Base-by-base conservation (phyloP, 92 coral and sea anemone species). In the Porites evermanni region DNA sequence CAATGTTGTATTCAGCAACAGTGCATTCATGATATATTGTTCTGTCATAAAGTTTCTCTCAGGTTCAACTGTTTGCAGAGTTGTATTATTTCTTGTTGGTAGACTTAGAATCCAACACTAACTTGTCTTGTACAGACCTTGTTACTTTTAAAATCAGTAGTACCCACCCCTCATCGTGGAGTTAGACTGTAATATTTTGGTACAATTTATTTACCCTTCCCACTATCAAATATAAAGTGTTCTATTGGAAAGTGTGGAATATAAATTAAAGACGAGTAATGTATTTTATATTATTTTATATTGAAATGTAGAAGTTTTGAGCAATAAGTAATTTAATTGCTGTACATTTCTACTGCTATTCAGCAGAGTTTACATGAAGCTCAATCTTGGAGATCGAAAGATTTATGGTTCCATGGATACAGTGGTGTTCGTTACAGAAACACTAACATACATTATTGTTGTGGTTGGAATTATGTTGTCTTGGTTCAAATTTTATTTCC, bases 271-370 rank as follows among this genome's bases (percentile, higher is more conserved):
- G 73, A 74, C 80, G 61, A 83, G 87, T 72, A 44, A 83, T 83
- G 87, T 83, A 83, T 83, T 83, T 83, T 83, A 83, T 83, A 74
- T 83, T 83, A 83, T 83, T 83, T 83, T 83, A 83, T 83, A 83
- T 83, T 74, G 80, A 73, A 83, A 72, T 73, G 73, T 83, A 83
- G 87, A 74, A 73, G 73, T 73, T 73, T 61, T 74, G 74, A 83
- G 53, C 87, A 83, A 80, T 83, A 20, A 74, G 65, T 73, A 72
- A 83, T 72, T 83, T 50, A 70, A 74, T 63, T 83, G 87, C 80
- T 83, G 87, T 83, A 83, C 87, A 83, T 83, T 72, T 83, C 72
- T 64, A 63, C 64, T 50, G 69, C 74, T 83, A 74, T 74, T 17
- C 53, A 65, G 74, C 67, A 54, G 73, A 72, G 8, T 18, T 44